Evolutionary conservation across 2,888 invertebrate species (phyloP).

Genomic region (Agrochola circellaris): DNA sequence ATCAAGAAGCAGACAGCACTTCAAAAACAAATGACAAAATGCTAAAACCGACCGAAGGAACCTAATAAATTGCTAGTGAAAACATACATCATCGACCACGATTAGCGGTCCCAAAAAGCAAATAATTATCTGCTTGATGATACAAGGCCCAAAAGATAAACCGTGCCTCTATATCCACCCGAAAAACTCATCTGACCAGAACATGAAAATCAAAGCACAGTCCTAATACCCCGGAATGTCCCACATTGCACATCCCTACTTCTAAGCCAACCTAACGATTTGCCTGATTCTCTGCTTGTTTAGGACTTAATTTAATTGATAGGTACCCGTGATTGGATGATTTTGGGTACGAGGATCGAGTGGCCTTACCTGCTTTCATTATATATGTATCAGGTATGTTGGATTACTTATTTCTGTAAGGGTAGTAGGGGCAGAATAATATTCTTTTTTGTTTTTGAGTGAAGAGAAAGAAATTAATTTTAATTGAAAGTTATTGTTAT

Average conservation of each 20-base stretch:
- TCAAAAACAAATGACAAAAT: background rate
- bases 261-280: constrained; percentile 65
- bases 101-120: background rate
- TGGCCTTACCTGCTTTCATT: constrained; percentile 57
- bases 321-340: constrained; percentile 71
- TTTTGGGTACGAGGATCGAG: constrained; percentile 55
- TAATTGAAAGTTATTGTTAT: too few relatives aligned
- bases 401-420: constrained; percentile 10
- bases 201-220: constrained; percentile 19
- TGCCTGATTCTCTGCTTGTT: constrained; percentile 73
- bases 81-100: background rate
- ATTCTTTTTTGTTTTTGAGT: constrained; percentile 10
- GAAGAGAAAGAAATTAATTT: too few relatives aligned
- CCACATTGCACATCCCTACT: constrained; percentile 44
- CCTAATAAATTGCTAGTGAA: background rate
- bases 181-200: background rate
- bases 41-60: background rate
- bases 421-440: background rate
- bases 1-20: background rate
- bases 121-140: background rate
- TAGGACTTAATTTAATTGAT: constrained; percentile 76
- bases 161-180: background rate
- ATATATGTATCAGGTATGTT: constrained; percentile 47
- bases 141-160: background rate
- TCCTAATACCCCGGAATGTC: constrained; percentile 13